phyloP scores from a whole-genome alignment of 2,888 invertebrate species.

The Lottia scabra region DNA sequence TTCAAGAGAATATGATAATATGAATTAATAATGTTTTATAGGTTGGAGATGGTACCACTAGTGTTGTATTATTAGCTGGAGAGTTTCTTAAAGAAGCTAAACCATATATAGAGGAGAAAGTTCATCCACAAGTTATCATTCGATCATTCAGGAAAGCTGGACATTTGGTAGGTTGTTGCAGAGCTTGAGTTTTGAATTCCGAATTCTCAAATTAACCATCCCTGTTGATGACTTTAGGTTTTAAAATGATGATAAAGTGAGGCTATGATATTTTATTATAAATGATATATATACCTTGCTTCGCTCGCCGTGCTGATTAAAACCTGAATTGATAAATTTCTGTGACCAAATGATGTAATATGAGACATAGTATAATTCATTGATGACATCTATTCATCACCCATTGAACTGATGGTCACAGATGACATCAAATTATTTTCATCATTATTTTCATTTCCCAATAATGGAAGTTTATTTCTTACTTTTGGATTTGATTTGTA shows the following conservation, averaged over 20 bases:
- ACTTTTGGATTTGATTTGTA: too few species aligned
- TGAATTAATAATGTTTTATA: too few species aligned
- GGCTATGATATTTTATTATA: background rate
- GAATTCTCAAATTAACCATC: too few species aligned
- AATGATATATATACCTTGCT: too few species aligned
- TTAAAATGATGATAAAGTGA: background rate
- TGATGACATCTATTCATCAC: background rate
- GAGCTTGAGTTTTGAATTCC: too few species aligned
- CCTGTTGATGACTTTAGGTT: background rate
- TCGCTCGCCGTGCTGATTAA: too few species aligned
- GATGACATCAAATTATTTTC: too few species aligned
- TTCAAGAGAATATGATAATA: too few species aligned
- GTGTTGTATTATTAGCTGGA: constrained; percentile 94
- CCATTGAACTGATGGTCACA: constrained; percentile 1
- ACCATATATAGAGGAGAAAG: constrained; percentile 95
- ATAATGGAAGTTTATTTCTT: too few species aligned
- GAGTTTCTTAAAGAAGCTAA: constrained; percentile 95
- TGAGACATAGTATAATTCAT: background rate
- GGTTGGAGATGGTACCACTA: constrained; percentile 99
- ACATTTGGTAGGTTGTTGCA: constrained; percentile 71
- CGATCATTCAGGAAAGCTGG: constrained; percentile 88
- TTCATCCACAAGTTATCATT: constrained; percentile 93
- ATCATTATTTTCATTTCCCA: too few species aligned
- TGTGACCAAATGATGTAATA: background rate
- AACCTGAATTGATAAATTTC: background rate